These are phyloP conservation scores for Takifugu flavidus DNA, from an alignment of 2,113 vertebrate species.

Conservation along the genomic window DNA sequence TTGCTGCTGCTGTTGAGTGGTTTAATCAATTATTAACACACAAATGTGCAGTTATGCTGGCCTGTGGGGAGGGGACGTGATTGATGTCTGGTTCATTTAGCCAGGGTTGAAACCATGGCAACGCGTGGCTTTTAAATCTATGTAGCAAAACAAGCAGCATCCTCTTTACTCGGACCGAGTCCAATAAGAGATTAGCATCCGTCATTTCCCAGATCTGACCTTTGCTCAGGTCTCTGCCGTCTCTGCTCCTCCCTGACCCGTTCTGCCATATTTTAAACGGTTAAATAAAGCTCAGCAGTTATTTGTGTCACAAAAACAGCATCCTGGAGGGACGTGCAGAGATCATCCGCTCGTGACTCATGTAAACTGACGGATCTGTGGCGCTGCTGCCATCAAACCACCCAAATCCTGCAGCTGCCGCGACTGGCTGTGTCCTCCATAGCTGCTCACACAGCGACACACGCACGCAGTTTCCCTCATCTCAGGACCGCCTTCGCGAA, in stretches of 20 bases:
- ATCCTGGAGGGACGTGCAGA: not conserved
- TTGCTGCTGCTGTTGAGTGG: conserved; percentile 7
- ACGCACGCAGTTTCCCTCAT: too few species aligned
- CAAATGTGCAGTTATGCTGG: conserved; percentile 9
- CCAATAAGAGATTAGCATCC: too few species aligned
- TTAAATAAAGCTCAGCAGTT: conserved; percentile 1
- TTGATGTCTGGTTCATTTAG: conserved; percentile 1
- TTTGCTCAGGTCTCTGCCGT: not conserved
- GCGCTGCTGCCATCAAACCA: conserved; percentile 6
- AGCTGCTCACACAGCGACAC: conserved; percentile 4
- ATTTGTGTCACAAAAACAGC: not conserved
- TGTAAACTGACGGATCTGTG: conserved; percentile 8
- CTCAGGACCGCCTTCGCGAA: too few species aligned
- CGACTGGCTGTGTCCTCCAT: not conserved
- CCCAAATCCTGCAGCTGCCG: too few species aligned
- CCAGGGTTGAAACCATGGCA: not conserved
- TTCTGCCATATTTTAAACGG: not conserved
- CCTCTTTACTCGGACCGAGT: too few species aligned
- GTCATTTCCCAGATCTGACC: not conserved
- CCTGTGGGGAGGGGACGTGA: not conserved
- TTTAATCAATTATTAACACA: conserved; percentile 47
- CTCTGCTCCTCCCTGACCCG: not conserved
- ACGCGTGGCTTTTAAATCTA: conserved; percentile 4
- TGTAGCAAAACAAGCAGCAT: too few species aligned
- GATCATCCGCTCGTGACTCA: conserved; percentile 3